Conservation (phyloP, 2,888 invertebrate genomes). For the Phengaris arion region DNA sequence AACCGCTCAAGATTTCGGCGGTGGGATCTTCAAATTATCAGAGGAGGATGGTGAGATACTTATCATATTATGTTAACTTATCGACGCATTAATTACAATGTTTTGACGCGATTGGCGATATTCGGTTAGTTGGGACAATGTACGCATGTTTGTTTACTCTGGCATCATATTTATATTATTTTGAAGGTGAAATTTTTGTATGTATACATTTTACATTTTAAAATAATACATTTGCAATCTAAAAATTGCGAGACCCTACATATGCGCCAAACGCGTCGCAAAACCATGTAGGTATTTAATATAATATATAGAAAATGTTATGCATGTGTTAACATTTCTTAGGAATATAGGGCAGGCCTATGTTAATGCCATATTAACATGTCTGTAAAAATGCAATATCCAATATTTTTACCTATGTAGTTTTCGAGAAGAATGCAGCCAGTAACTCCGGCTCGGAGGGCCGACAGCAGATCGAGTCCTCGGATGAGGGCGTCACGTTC, state of each 20-base stretch:
- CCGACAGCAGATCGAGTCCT: constrained; percentile 53
- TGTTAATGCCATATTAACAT: too few species aligned
- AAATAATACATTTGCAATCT: too few species aligned
- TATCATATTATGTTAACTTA: neutral
- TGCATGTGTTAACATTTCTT: too few species aligned
- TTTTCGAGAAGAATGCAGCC: constrained; percentile 60
- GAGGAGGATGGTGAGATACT: constrained; percentile 68
- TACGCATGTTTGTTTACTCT: neutral
- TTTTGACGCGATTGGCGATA: neutral
- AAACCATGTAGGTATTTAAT: too few species aligned
- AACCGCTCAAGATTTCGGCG: constrained; percentile 64
- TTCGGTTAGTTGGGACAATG: neutral
- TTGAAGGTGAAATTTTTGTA: neutral
- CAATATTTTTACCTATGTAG: constrained; percentile 47
- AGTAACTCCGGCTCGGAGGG: constrained; percentile 57
- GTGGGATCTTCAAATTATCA: constrained; percentile 69
- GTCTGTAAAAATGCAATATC: neutral
- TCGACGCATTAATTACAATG: neutral
- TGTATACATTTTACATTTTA: too few species aligned
- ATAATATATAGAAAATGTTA: too few species aligned
- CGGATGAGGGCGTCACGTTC: constrained; percentile 62
- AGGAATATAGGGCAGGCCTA: too few species aligned
- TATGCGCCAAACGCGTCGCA: too few species aligned
- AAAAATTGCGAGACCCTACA: too few species aligned
- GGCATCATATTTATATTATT: neutral